A percentile compares a stretch with the other conserved stretches of the same genome.
phyloP scores from a whole-genome alignment of 92 coral and sea anemone genomes.

The Zoanthus solanderi region DNA sequence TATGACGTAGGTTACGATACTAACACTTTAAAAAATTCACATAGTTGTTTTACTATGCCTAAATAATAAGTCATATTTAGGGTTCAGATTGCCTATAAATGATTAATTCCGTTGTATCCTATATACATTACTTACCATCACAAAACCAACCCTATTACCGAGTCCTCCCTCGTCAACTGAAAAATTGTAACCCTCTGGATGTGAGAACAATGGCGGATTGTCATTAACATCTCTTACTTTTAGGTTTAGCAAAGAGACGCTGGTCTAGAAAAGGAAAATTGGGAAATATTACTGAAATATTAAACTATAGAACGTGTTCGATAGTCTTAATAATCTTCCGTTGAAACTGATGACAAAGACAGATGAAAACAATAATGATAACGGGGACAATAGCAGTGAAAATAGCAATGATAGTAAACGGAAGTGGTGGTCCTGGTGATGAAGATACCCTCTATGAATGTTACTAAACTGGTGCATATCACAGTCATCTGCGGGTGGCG shows the following conservation, averaged over 20 bases:
- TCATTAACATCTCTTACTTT: conserved; percentile 84
- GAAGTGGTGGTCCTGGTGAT: neutral
- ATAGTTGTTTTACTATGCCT: too few relatives aligned
- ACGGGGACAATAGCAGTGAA: neutral
- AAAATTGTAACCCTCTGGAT: conserved; percentile 81
- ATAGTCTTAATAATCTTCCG: neutral
- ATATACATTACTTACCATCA: conserved; percentile 62
- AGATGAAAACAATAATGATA: too few relatives aligned
- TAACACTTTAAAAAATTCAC: too few relatives aligned
- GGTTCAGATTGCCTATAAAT: neutral
- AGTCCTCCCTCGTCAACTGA: conserved; percentile 87
- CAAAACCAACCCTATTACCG: conserved; percentile 83
- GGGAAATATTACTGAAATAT: neutral
- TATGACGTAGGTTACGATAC: too few relatives aligned
- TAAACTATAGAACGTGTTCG: neutral
- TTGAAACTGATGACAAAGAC: too few relatives aligned
- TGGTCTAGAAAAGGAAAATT: conserved; percentile 57
- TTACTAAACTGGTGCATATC: too few relatives aligned
- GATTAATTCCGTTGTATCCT: neutral
- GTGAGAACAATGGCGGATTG: conserved; percentile 82
- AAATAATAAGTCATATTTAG: too few relatives aligned
- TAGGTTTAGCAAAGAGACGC: conserved; percentile 67
- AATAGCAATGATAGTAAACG: neutral
- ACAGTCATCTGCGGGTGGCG: too few relatives aligned
- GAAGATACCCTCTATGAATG: too few relatives aligned